Evolutionary conservation across 2,113 vertebrate species (phyloP).

Genomic region (Casuarius casuarius): DNA sequence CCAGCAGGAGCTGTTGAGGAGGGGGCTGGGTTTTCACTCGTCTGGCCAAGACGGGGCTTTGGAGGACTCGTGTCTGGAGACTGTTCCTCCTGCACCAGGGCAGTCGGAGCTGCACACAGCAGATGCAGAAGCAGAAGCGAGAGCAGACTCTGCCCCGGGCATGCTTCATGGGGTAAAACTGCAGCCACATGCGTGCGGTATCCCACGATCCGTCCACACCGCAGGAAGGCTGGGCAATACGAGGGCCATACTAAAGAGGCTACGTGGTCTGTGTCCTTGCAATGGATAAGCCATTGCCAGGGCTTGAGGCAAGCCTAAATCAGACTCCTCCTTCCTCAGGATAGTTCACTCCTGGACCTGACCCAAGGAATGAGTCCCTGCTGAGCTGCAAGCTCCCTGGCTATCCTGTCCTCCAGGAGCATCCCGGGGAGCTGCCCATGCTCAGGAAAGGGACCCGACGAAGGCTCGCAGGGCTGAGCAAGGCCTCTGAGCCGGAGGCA

Average conservation of each 20-base stretch:
- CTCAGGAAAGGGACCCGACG: accelerated
- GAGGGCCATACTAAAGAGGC: accelerated
- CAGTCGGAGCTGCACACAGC: accelerated
- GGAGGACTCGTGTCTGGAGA: not conserved
- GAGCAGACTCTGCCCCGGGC: not conserved
- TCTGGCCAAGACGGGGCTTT: not conserved
- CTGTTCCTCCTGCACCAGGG: not conserved
- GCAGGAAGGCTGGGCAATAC: not conserved
- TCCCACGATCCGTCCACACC: accelerated
- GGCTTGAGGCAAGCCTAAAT: not conserved
- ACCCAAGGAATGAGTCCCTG: not conserved
- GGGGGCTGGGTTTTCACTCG: not conserved
- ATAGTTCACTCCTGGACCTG: not conserved
- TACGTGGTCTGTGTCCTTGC: not conserved
- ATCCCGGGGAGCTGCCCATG: not conserved
- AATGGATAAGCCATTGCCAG: not conserved
- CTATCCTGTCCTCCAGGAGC: accelerated
- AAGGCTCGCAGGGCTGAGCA: not conserved
- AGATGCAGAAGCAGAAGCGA: not conserved
- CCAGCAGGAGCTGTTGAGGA: not conserved
- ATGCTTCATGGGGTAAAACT: accelerated
- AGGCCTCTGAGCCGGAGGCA: not conserved
- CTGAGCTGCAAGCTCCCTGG: not conserved
- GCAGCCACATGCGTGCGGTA: accelerated
- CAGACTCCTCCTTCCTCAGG: not conserved